Conservation (phyloP, 2,797 vertebrate species). For the Chaunax sp. region DNA sequence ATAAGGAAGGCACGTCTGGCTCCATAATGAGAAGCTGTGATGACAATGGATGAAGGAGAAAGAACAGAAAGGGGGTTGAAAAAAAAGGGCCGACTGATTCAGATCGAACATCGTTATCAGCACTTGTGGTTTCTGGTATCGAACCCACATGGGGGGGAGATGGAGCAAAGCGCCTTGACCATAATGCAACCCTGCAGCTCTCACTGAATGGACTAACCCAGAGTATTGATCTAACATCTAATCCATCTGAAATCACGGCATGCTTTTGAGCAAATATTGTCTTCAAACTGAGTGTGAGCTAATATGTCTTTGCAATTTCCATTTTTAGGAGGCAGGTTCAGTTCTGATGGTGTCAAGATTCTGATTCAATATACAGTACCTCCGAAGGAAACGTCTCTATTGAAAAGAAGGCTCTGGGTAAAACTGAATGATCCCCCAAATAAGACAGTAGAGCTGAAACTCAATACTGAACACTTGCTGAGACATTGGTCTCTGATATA, state of each 20-base stretch:
- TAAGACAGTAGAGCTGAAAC: constrained; percentile 41
- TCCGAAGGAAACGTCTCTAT: constrained; percentile 26
- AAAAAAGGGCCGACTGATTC: constrained; percentile 13
- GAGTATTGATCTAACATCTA: constrained; percentile 11
- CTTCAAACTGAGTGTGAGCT: constrained; percentile 7
- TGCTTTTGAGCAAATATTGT: background rate
- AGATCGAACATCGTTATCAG: constrained; percentile 1
- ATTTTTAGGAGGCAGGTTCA: constrained; percentile 12
- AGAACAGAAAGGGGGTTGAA: background rate
- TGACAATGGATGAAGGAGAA: constrained; percentile 52
- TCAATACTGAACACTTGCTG: constrained; percentile 36
- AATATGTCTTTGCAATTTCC: constrained; percentile 12
- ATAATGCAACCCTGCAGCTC: constrained; percentile 34
- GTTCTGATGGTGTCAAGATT: constrained; percentile 23
- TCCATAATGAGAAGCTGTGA: constrained; percentile 65
- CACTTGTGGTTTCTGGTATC: constrained; percentile 62
- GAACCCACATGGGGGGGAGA: constrained; percentile 10
- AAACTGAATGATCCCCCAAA: constrained; percentile 31
- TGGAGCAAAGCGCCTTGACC: constrained; percentile 27
- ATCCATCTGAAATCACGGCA: constrained; percentile 21
- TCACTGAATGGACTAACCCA: constrained; percentile 6
- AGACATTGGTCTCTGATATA: constrained; percentile 54
- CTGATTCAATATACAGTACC: constrained; percentile 19
- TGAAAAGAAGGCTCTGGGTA: constrained; percentile 34
- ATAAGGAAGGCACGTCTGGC: constrained; percentile 85